These are phyloP conservation scores for Nymphalis urticae DNA, from an alignment of 2,888 invertebrate species.

Conservation along the genomic window DNA sequence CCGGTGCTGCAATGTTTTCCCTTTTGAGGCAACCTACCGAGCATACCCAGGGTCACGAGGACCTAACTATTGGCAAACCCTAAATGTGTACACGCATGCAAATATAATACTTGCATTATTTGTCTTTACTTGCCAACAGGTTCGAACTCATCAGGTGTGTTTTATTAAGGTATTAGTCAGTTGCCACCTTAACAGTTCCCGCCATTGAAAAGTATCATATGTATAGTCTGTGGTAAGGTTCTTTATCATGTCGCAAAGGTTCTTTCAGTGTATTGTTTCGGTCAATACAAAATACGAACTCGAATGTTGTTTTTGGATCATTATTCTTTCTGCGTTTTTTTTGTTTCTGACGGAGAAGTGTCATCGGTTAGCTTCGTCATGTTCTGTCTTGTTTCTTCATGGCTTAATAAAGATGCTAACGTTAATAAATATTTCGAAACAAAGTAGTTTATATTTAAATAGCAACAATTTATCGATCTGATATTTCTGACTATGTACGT, in stretches of 20 bases:
- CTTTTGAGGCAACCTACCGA: too few relatives aligned
- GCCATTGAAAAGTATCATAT: conserved; percentile 42
- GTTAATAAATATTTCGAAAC: conserved; percentile 16
- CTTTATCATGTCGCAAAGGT: conserved; percentile 37
- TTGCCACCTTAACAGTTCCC: neutral
- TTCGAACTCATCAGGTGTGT: too few relatives aligned
- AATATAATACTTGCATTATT: too few relatives aligned
- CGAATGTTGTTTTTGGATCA: conserved; percentile 37
- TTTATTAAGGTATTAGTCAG: neutral
- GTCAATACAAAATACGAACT: conserved; percentile 31
- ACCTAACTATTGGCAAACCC: too few relatives aligned
- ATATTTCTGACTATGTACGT: neutral
- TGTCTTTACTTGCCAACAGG: too few relatives aligned
- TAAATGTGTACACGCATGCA: too few relatives aligned
- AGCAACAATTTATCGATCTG: neutral
- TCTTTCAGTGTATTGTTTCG: conserved; percentile 37
- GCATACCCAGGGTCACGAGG: too few relatives aligned
- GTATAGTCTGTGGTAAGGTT: conserved; percentile 47
- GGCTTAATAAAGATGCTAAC: conserved; percentile 25
- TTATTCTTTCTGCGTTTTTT: conserved; percentile 35
- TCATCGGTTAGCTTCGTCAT: conserved; percentile 33
- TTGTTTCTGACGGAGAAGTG: conserved; percentile 34
- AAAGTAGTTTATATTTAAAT: neutral
- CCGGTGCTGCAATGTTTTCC: too few relatives aligned
- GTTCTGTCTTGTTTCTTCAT: conserved; percentile 22